These are phyloP conservation scores for Montipora cactus DNA, from an alignment of 64 coral and sea anemone species.

Conservation along the genomic window DNA sequence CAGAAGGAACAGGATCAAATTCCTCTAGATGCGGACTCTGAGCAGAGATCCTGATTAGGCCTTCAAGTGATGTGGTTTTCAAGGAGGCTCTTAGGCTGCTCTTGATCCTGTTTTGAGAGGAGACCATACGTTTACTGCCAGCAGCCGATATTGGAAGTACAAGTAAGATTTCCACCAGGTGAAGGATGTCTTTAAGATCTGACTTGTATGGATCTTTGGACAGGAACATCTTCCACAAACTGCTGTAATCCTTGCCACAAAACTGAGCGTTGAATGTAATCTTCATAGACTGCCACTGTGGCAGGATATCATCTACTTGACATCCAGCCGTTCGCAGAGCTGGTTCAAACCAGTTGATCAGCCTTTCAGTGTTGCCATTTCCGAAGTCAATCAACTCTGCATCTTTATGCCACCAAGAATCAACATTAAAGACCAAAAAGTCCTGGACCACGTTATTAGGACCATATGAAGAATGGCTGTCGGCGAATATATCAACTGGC, in stretches of 20 bases:
- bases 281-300: constrained; percentile 50
- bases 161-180: constrained; percentile 64
- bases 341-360: constrained; percentile 29
- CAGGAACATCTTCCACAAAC: constrained; percentile 52
- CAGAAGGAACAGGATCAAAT: constrained; percentile 51
- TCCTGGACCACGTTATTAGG: constrained; percentile 1
- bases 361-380: constrained; percentile 29
- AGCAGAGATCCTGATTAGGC: constrained; percentile 65
- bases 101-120: constrained; percentile 37
- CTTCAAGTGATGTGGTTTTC: constrained; percentile 17
- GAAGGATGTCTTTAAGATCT: constrained; percentile 61
- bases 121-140: constrained; percentile 46
- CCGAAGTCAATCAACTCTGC: constrained; percentile 31
- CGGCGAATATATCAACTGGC: too few relatives aligned
- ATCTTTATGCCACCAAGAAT: not conserved
- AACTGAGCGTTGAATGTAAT: constrained; percentile 36
- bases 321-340: constrained; percentile 26
- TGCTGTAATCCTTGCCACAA: constrained; percentile 42
- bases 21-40: constrained; percentile 49
- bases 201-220: constrained; percentile 7
- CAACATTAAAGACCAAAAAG: not conserved
- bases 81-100: constrained; percentile 32
- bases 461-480: not conserved
- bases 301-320: constrained; percentile 17
- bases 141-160: constrained; percentile 70